Conservation (phyloP, 2,797 vertebrate genomes). For the Melanotaenia parkinsoni region DNA sequence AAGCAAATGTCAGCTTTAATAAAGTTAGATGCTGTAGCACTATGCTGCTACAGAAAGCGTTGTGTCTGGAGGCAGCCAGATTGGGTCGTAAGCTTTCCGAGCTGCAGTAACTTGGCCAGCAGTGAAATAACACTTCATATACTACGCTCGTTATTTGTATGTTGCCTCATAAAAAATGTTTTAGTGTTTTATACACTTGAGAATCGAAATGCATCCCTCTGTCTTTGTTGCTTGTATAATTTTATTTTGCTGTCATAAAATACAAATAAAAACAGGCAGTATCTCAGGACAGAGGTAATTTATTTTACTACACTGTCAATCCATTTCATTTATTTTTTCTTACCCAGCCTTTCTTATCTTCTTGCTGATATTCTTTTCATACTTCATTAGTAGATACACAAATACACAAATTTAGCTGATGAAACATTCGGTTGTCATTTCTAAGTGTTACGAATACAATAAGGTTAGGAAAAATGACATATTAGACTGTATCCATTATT, state of each 20-base stretch:
- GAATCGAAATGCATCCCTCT: neutral
- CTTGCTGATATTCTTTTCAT: neutral
- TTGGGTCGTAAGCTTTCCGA: neutral
- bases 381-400: neutral
- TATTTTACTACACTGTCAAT: neutral
- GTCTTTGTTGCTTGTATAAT: neutral
- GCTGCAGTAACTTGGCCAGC: neutral
- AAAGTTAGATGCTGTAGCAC: neutral
- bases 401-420: neutral
- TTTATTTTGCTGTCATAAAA: neutral
- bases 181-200: neutral
- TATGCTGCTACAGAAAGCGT: neutral
- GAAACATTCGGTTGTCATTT: neutral
- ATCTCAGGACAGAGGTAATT: neutral
- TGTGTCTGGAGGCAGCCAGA: neutral
- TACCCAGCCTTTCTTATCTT: neutral
- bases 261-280: neutral
- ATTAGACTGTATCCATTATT: too few relatives aligned
- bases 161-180: neutral
- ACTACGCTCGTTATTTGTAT: neutral
- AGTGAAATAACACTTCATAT: neutral
- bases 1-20: neutral
- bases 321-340: neutral
- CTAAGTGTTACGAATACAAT: too few relatives aligned
- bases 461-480: too few relatives aligned